A percentile compares a stretch with the other conserved stretches of the same genome.
phyloP scores from a whole-genome alignment of 1,140 invertebrate genomes.

The Dolichoris vasculosae region DNA sequence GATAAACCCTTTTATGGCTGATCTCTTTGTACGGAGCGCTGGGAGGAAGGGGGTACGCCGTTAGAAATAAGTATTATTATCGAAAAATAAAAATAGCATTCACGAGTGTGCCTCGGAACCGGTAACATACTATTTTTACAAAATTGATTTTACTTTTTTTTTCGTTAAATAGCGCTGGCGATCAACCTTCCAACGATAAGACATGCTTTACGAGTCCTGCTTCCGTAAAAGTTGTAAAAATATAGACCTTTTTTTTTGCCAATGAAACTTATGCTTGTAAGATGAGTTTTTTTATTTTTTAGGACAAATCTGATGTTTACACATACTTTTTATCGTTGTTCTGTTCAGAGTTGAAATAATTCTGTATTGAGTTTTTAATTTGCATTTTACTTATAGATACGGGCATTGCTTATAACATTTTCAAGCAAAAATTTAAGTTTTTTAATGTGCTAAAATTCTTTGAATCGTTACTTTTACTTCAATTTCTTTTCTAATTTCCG shows the following conservation, averaged over 20 bases:
- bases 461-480: no score
- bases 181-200: neutral
- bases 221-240: conserved; percentile 16
- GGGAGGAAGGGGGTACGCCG: neutral
- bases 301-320: neutral
- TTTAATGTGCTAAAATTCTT: no score
- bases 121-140: conserved; percentile 27
- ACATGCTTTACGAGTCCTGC: conserved; percentile 41
- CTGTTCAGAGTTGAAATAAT: neutral
- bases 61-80: conserved; percentile 45
- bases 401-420: no score
- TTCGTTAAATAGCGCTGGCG: conserved; percentile 25
- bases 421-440: no score
- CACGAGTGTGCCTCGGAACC: neutral
- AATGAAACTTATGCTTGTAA: neutral
- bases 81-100: conserved; percentile 40
- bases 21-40: conserved; percentile 8
- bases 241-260: neutral
- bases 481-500: no score
- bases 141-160: conserved; percentile 49
- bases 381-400: neutral
- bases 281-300: neutral
- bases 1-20: conserved; percentile 49
- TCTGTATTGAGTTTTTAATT: neutral
- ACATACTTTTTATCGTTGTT: neutral